Conservation (phyloP, 2,888 invertebrate genomes). For the Phymatocera aterrima region DNA sequence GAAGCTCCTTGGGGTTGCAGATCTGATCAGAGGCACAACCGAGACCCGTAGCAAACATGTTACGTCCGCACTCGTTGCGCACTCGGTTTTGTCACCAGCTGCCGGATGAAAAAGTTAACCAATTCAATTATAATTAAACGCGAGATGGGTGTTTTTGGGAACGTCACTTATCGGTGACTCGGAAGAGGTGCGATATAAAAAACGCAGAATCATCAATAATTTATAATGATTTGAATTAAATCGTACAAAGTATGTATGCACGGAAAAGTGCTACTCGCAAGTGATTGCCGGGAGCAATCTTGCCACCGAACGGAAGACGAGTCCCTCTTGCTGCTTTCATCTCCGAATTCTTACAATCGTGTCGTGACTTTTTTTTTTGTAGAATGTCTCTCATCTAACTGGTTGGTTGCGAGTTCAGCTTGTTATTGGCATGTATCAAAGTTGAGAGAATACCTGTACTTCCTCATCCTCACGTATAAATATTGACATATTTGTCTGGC, state of each 20-base stretch:
- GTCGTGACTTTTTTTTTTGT: background rate
- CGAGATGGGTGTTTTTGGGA: no score
- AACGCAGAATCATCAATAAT: background rate
- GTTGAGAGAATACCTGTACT: no score
- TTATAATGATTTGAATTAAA: background rate
- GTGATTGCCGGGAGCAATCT: background rate
- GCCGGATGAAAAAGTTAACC: background rate
- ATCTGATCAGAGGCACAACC: background rate
- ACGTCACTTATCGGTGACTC: no score
- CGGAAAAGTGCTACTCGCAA: no score
- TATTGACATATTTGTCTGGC: no score
- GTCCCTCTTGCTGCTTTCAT: background rate
- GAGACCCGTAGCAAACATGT: background rate
- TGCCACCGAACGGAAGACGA: background rate
- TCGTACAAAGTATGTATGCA: background rate
- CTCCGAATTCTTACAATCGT: background rate
- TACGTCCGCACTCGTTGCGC: background rate
- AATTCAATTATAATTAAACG: background rate
- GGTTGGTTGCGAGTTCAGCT: no score
- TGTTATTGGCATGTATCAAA: no score
- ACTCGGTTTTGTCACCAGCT: background rate
- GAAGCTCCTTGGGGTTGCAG: background rate
- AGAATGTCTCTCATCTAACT: constrained; percentile 47
- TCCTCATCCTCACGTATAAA: no score
- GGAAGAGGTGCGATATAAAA: no score